A percentile compares a stretch with the other conserved stretches of the same genome.
Conservation (phyloP, 2,797 vertebrate genomes). For the Catharus ustulatus region DNA sequence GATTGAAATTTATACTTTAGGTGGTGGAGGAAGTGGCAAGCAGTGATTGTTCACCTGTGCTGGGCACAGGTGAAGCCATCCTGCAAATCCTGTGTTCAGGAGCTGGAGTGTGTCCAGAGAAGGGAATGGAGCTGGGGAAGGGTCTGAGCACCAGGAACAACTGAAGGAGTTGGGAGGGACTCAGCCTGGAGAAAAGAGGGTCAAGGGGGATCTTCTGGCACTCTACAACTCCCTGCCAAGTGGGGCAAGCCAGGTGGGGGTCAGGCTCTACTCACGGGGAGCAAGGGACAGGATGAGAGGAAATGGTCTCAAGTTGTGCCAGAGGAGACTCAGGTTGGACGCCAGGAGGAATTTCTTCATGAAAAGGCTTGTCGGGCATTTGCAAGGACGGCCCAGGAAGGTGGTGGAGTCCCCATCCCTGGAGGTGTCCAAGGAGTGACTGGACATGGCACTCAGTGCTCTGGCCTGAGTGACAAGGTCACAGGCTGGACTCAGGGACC, state of each 20-base stretch:
- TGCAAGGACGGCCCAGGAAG: background rate
- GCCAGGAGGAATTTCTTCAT: background rate
- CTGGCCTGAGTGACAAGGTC: background rate
- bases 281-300: background rate
- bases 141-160: background rate
- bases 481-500: accelerated
- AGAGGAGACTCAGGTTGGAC: background rate
- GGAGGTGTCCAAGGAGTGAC: background rate
- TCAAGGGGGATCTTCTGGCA: background rate
- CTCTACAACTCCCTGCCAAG: background rate
- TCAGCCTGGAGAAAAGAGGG: background rate
- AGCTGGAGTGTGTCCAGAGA: background rate
- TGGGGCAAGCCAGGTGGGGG: too few relatives aligned
- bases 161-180: background rate
- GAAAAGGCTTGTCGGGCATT: accelerated
- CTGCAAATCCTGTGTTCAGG: background rate
- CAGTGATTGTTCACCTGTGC: too few relatives aligned
- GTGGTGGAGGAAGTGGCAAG: background rate
- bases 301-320: background rate
- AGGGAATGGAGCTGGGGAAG: background rate
- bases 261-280: background rate
- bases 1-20: background rate
- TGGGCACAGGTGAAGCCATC: background rate
- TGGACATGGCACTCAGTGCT: background rate
- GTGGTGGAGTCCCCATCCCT: background rate